These are phyloP conservation scores for Atlantisia rogersi DNA, from an alignment of 2,113 vertebrate genomes.

Conservation along the genomic window DNA sequence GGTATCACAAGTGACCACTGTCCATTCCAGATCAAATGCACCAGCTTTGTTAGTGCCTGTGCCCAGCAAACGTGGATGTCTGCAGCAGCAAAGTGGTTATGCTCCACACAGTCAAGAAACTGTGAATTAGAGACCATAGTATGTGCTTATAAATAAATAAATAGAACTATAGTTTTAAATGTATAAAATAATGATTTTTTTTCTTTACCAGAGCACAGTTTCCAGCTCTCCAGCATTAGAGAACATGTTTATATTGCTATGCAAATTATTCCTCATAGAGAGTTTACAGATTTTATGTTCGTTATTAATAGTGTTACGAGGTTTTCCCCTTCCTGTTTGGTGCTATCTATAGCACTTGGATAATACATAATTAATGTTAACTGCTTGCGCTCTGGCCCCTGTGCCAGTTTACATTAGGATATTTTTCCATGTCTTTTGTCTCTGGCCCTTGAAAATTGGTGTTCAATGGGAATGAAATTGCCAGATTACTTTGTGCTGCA, in stretches of 20 bases:
- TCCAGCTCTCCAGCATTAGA: conserved; percentile 63
- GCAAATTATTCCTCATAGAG: conserved; percentile 81
- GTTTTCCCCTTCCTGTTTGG: conserved; percentile 67
- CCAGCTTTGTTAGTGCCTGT: not conserved
- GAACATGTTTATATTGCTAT: conserved; percentile 77
- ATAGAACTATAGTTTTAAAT: conserved; percentile 51
- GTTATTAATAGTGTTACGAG: conserved; percentile 81
- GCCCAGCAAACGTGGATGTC: not conserved
- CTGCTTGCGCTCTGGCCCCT: conserved; percentile 60
- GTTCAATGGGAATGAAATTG: conserved; percentile 49
- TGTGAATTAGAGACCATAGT: conserved; percentile 41
- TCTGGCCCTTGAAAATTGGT: conserved; percentile 56
- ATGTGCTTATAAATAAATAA: conserved; percentile 80
- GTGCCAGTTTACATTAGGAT: conserved; percentile 62
- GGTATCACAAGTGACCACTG: not conserved
- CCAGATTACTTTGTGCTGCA: conserved; percentile 19
- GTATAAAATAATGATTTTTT: conserved; percentile 66
- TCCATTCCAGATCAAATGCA: not conserved
- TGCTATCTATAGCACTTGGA: conserved; percentile 75
- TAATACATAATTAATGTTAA: conserved; percentile 82
- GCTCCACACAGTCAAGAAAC: not conserved
- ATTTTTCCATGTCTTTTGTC: conserved; percentile 56
- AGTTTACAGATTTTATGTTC: conserved; percentile 81
- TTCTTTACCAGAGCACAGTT: conserved; percentile 28
- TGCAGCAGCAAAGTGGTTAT: not conserved